phyloP scores from a whole-genome alignment of 1,140 invertebrate genomes.

The Drosophila melanogaster region DNA sequence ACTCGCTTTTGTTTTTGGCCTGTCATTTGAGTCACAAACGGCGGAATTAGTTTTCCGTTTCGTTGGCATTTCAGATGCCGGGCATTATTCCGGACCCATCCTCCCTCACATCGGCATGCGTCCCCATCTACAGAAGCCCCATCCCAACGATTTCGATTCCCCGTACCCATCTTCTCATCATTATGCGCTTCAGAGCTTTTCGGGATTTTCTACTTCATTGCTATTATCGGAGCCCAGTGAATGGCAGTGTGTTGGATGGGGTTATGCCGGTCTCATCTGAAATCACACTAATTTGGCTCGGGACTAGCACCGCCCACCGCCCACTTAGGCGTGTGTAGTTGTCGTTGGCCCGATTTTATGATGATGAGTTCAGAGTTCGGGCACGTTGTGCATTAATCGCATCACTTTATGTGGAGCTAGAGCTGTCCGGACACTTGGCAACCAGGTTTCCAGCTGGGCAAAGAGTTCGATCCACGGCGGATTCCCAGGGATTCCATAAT shows the following conservation, averaged over 20 bases:
- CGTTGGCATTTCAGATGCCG: slow-evolving; percentile 68
- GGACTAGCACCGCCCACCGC: slow-evolving; percentile 14
- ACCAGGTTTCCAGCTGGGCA: slow-evolving; percentile 22
- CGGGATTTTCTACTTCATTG: slow-evolving; percentile 80
- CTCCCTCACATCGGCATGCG: slow-evolving; percentile 27
- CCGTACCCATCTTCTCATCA: slow-evolving; percentile 43
- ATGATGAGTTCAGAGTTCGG: slow-evolving; percentile 80
- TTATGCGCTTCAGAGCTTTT: slow-evolving; percentile 70
- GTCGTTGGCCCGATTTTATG: slow-evolving; percentile 73
- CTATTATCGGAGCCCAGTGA: slow-evolving; percentile 64
- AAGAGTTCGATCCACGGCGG: slow-evolving; percentile 53
- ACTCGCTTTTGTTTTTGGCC: slow-evolving; percentile 35
- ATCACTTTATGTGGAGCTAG: slow-evolving; percentile 40
- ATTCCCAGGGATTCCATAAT: slow-evolving; percentile 65
- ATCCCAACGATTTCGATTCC: not conserved
- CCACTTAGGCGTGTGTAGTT: slow-evolving; percentile 44
- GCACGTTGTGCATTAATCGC: slow-evolving; percentile 75
- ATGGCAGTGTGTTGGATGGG: slow-evolving; percentile 54
- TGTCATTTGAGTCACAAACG: slow-evolving; percentile 73
- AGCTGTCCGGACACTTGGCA: slow-evolving; percentile 14
- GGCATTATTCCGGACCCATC: slow-evolving; percentile 64
- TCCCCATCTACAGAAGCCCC: slow-evolving; percentile 10
- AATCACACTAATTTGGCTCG: slow-evolving; percentile 76
- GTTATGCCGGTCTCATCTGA: slow-evolving; percentile 56
- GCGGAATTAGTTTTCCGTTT: slow-evolving; percentile 81